Evolutionary conservation across 2,888 invertebrate genomes (phyloP).

Genomic region (Eupithecia vulgata): DNA sequence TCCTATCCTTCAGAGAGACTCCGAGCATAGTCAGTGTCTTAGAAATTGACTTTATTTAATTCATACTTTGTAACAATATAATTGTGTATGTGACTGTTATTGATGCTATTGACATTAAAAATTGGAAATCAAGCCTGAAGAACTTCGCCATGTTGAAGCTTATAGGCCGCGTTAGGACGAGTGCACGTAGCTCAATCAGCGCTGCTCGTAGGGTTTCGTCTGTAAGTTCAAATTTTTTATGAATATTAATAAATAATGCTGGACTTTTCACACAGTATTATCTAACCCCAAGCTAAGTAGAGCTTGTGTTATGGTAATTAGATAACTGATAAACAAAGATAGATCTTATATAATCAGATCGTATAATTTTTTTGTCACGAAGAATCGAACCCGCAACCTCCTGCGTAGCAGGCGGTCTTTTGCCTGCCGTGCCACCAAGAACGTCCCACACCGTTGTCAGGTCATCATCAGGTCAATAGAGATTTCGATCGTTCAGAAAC

Average conservation of each 20-base stretch:
- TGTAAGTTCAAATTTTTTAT: conserved; percentile 40
- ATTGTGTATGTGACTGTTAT: conserved; percentile 73
- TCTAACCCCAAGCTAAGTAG: too few species aligned
- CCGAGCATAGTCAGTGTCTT: neutral
- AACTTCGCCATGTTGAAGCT: conserved; percentile 66
- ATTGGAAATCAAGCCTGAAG: conserved; percentile 60
- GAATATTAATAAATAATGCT: too few species aligned
- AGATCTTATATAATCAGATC: too few species aligned
- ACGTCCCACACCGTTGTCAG: too few species aligned
- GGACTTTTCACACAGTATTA: too few species aligned
- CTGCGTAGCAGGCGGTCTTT: too few species aligned
- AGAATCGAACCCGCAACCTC: neutral
- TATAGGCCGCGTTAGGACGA: conserved; percentile 61
- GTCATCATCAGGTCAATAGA: too few species aligned
- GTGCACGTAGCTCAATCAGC: conserved; percentile 53
- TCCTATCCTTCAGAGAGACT: too few species aligned
- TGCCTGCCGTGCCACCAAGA: too few species aligned
- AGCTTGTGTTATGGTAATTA: too few species aligned
- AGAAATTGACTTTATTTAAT: conserved; percentile 32
- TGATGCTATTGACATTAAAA: conserved; percentile 66
- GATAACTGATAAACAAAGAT: too few species aligned
- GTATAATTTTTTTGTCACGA: too few species aligned
- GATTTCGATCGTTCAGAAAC: neutral
- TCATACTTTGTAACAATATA: conserved; percentile 66
- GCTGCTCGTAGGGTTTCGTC: conserved; percentile 54